Percentiles rank a stretch among this genome's conserved stretches.
phyloP scores from a whole-genome alignment of 2,888 invertebrate genomes.

The Micoletzkya japonica region DNA sequence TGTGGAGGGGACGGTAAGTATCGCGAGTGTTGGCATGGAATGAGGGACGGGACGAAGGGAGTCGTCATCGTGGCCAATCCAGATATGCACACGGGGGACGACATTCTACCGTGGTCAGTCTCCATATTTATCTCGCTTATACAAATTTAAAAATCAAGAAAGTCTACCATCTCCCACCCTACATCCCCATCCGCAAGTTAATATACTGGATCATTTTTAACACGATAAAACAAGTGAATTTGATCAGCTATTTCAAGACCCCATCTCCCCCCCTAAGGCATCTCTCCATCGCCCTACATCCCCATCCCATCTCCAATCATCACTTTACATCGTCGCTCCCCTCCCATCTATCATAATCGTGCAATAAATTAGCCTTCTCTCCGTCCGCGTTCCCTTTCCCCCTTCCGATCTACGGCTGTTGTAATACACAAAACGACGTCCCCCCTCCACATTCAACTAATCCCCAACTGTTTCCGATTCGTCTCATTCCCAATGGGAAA shows the following conservation, averaged over 20 bases:
- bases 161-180: no score
- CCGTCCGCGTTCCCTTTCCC: neutral
- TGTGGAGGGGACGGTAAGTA: conserved; percentile 42
- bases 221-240: no score
- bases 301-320: neutral
- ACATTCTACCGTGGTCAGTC: conserved; percentile 53
- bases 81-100: conserved; percentile 60
- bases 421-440: neutral
- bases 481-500: neutral
- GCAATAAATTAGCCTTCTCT: neutral
- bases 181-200: no score
- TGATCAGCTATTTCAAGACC: no score
- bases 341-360: conserved; percentile 16
- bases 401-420: neutral
- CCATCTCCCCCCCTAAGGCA: neutral
- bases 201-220: no score
- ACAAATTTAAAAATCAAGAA: no score
- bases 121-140: no score
- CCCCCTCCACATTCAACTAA: conserved; percentile 7
- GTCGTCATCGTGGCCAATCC: conserved; percentile 76
- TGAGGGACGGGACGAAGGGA: conserved; percentile 74
- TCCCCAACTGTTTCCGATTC: neutral
- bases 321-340: conserved; percentile 6
- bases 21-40: conserved; percentile 76
- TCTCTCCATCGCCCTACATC: neutral